Evolutionary conservation across 2,113 vertebrate genomes (phyloP).

Genomic region (Rhinoptilus africanus): DNA sequence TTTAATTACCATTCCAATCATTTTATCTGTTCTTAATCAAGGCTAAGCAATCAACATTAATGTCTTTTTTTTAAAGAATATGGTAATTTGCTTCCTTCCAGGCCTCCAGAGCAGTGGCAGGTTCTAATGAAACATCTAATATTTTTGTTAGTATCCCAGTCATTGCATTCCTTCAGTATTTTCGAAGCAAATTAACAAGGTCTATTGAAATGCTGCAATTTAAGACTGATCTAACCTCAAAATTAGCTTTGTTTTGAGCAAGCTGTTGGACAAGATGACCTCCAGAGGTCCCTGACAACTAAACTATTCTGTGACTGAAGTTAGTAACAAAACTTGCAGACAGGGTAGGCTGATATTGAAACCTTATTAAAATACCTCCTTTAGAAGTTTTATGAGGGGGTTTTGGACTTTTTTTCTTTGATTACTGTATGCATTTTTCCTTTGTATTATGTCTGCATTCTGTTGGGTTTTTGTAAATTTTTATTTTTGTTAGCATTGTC

Average conservation of each 20-base stretch:
- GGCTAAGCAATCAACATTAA: slow-evolving; percentile 57
- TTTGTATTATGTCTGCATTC: not conserved
- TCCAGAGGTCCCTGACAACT: not conserved
- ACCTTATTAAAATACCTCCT: not conserved
- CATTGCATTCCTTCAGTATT: not conserved
- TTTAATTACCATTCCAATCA: slow-evolving; percentile 65
- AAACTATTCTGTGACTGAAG: not conserved
- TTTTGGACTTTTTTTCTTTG: not conserved
- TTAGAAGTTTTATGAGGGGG: not conserved
- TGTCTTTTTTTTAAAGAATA: slow-evolving; percentile 39
- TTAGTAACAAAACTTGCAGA: not conserved
- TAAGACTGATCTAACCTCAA: not conserved
- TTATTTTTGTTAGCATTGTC: not conserved
- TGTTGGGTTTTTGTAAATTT: not conserved
- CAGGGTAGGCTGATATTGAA: not conserved
- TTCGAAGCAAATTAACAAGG: not conserved
- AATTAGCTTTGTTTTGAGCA: not conserved
- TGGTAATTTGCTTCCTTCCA: slow-evolving; percentile 44
- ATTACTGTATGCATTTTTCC: not conserved
- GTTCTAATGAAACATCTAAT: slow-evolving; percentile 11
- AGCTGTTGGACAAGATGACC: not conserved
- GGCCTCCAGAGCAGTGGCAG: not conserved
- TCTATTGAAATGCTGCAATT: not conserved
- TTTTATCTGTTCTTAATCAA: slow-evolving; percentile 66
- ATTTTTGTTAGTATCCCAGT: not conserved